Conservation (phyloP, 2,797 vertebrate genomes). For the Cephalopachus bancanus region DNA sequence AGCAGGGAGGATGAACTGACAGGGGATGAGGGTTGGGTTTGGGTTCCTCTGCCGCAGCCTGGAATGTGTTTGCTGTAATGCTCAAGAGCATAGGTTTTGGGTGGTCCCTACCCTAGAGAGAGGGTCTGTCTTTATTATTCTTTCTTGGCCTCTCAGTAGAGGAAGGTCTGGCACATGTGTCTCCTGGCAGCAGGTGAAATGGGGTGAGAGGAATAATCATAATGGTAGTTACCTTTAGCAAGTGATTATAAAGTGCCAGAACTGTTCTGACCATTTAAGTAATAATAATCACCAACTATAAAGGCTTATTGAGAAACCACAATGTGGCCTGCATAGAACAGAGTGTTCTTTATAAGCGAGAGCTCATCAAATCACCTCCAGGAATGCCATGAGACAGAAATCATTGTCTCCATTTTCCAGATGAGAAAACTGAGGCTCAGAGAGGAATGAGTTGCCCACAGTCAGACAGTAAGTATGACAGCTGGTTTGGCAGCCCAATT, state of each 20-base stretch:
- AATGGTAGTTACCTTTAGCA: not conserved
- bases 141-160: not conserved
- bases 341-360: not conserved
- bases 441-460: not conserved
- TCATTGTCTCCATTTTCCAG: conserved; percentile 38
- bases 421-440: conserved; percentile 31
- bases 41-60: not conserved
- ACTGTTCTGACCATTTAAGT: not conserved
- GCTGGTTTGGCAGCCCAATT: not conserved
- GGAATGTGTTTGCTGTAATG: not conserved
- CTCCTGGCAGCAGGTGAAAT: not conserved
- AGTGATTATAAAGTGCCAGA: not conserved
- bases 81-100: not conserved
- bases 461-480: not conserved
- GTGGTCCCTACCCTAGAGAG: not conserved
- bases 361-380: not conserved
- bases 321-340: not conserved
- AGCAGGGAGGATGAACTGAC: not conserved
- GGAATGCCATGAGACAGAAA: conserved; percentile 10
- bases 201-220: not conserved
- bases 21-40: not conserved
- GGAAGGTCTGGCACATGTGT: not conserved
- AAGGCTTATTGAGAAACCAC: not conserved
- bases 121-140: not conserved
- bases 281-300: not conserved